These are phyloP conservation scores for Merops nubicus DNA, from an alignment of 2,113 vertebrate genomes.

Conservation along the genomic window DNA sequence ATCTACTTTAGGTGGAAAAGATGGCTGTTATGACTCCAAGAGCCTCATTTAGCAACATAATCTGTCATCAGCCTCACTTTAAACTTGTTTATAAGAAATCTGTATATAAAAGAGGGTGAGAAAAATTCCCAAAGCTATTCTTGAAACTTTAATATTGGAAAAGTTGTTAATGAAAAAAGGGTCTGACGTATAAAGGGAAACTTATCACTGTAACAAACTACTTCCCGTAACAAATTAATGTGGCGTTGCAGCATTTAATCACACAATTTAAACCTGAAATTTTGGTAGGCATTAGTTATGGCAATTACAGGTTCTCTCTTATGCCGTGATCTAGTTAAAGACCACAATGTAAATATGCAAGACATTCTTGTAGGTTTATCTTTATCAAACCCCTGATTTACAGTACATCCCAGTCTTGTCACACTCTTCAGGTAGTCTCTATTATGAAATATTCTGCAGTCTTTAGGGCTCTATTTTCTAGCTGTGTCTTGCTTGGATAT, in stretches of 20 bases:
- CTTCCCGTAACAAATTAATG: neutral
- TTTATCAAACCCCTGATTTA: neutral
- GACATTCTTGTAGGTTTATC: neutral
- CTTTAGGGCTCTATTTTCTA: neutral
- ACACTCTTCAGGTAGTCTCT: neutral
- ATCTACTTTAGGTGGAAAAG: neutral
- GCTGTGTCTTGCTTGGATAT: neutral
- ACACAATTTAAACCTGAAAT: neutral
- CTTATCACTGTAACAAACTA: neutral
- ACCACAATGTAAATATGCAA: neutral
- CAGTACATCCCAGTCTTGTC: neutral
- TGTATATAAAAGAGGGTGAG: neutral
- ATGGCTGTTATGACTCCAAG: neutral
- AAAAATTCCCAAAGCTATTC: neutral
- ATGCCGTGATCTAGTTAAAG: neutral
- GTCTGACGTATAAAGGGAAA: neutral
- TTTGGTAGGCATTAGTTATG: neutral
- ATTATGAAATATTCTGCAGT: neutral
- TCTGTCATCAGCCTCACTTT: neutral
- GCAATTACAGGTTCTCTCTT: neutral
- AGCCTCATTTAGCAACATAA: neutral
- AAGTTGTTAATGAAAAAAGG: neutral
- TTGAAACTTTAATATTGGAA: neutral
- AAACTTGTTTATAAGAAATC: neutral
- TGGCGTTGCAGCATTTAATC: neutral